These are phyloP conservation scores for Hartigia nigra DNA, from an alignment of 2,888 invertebrate species.

Conservation along the genomic window DNA sequence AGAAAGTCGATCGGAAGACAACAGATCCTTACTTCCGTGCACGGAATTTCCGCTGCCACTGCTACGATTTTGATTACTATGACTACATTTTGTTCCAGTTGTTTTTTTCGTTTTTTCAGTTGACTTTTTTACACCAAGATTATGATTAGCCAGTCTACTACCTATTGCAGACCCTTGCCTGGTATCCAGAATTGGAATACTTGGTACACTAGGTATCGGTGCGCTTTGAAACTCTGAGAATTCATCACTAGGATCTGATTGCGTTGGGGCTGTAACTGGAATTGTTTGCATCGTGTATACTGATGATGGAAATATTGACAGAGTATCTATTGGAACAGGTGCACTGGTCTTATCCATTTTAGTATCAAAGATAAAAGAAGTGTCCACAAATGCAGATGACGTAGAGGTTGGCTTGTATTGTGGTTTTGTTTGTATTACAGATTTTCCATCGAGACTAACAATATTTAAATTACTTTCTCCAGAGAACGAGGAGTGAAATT, in stretches of 20 bases:
- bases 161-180: conserved; percentile 64
- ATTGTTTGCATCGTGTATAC: too few species aligned
- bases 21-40: conserved; percentile 26
- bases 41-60: conserved; percentile 2
- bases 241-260: conserved; percentile 58
- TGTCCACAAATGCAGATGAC: too few species aligned
- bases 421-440: conserved; percentile 28
- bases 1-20: conserved; percentile 34
- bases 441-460: conserved; percentile 29
- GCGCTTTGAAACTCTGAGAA: conserved; percentile 69
- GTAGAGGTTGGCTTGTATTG: conserved; percentile 16
- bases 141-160: conserved; percentile 67
- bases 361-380: too few species aligned
- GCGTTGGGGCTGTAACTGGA: neutral
- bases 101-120: conserved; percentile 53
- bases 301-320: too few species aligned
- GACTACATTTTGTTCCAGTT: conserved; percentile 7
- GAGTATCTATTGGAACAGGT: too few species aligned
- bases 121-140: conserved; percentile 62
- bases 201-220: conserved; percentile 42
- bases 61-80: conserved; percentile 14
- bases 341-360: too few species aligned
- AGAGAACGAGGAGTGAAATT: conserved; percentile 31
- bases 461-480: conserved; percentile 35
- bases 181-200: conserved; percentile 52